phyloP scores from a whole-genome alignment of 2,888 invertebrate genomes.

The Kryphioiulus occultus region DNA sequence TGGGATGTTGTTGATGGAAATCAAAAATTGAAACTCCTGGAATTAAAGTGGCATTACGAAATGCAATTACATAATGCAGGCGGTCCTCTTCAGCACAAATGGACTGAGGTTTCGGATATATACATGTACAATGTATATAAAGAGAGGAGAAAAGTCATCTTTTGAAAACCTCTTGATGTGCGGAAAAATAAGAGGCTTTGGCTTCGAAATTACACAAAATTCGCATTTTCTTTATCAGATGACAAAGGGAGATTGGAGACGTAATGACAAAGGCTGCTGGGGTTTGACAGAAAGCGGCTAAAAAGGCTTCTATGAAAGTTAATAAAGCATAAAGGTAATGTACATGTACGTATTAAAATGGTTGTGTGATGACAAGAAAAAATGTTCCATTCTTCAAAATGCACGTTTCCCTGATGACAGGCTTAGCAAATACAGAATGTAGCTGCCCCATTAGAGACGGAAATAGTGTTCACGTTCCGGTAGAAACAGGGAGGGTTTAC shows the following conservation, averaged over 20 bases:
- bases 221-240: background rate
- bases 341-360: no score
- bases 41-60: slow-evolving; percentile 5
- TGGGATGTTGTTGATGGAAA: background rate
- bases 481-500: no score
- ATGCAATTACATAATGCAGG: background rate
- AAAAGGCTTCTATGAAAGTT: background rate
- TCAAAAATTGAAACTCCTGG: background rate
- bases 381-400: background rate
- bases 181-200: background rate
- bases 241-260: background rate
- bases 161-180: background rate
- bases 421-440: no score
- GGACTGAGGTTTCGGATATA: background rate
- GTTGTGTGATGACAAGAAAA: background rate
- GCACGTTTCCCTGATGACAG: no score
- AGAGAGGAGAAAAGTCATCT: background rate
- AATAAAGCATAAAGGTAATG: background rate
- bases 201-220: background rate
- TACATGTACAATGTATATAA: no score
- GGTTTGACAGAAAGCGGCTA: background rate
- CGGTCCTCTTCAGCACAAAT: background rate
- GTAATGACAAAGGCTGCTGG: background rate
- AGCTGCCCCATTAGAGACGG: no score
- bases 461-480: no score